Evolutionary conservation across 2,113 vertebrate species (phyloP).

Genomic region (Lophius piscatorius): DNA sequence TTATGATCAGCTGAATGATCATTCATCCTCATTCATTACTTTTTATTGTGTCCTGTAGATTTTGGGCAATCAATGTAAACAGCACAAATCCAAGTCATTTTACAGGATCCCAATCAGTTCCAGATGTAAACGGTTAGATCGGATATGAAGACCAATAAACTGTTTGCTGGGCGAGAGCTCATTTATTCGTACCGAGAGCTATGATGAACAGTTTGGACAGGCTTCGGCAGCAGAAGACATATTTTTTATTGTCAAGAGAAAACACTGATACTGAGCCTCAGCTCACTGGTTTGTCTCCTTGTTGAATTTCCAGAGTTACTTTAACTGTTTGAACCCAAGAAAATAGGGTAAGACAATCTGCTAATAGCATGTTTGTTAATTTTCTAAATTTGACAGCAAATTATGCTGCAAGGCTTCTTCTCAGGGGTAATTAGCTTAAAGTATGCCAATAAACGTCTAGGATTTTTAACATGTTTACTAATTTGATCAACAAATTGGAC

Average conservation of each 20-base stretch:
- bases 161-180: conserved; percentile 1
- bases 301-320: not conserved
- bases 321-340: conserved; percentile 15
- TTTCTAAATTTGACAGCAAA: conserved; percentile 31
- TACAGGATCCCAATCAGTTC: not conserved
- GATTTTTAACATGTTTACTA: conserved; percentile 47
- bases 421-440: conserved; percentile 26
- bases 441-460: conserved; percentile 28
- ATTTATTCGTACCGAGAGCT: not conserved
- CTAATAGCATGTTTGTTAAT: conserved; percentile 32
- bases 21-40: no score
- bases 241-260: conserved; percentile 6
- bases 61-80: not conserved
- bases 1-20: no score
- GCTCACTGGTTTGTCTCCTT: conserved; percentile 31
- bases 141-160: conserved; percentile 8
- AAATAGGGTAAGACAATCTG: conserved; percentile 25
- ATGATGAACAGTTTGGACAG: conserved; percentile 16
- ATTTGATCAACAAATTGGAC: conserved; percentile 24
- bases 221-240: not conserved
- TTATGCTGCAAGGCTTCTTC: conserved; percentile 30
- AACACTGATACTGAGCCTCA: not conserved
- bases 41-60: no score
- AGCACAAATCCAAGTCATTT: not conserved
- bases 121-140: conserved; percentile 4